Evolutionary conservation across 1,140 invertebrate species (phyloP).

Genomic region (Pentalonia nigronervosa): DNA sequence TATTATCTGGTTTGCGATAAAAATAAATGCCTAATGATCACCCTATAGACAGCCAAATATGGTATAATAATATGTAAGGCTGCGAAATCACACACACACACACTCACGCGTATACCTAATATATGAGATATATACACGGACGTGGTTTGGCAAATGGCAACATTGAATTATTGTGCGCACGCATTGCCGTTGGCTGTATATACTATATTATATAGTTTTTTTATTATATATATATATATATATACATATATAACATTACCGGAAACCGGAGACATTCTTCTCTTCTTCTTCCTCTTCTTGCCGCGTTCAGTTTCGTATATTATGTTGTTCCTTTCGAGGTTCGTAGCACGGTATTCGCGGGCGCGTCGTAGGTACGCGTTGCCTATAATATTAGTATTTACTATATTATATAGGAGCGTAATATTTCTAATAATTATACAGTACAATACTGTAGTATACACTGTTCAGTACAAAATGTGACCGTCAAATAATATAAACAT

Average conservation of each 20-base stretch:
- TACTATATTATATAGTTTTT: not conserved
- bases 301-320: not conserved
- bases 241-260: not conserved
- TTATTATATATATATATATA: not conserved
- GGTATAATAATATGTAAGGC: not conserved
- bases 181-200: not conserved
- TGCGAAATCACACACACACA: not conserved
- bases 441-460: not conserved
- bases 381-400: not conserved
- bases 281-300: not conserved
- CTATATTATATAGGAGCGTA: not conserved
- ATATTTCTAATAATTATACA: not conserved
- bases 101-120: not conserved
- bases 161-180: not conserved
- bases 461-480: not conserved
- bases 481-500: not conserved
- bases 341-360: not conserved
- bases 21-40: not conserved
- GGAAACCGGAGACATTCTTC: constrained; percentile 35
- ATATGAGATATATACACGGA: not conserved
- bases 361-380: not conserved
- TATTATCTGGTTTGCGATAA: not conserved
- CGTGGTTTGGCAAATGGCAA: constrained; percentile 7
- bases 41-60: not conserved
- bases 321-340: not conserved